Conservation (phyloP, 2,113 vertebrate species). For the Kryptolebias marmoratus region DNA sequence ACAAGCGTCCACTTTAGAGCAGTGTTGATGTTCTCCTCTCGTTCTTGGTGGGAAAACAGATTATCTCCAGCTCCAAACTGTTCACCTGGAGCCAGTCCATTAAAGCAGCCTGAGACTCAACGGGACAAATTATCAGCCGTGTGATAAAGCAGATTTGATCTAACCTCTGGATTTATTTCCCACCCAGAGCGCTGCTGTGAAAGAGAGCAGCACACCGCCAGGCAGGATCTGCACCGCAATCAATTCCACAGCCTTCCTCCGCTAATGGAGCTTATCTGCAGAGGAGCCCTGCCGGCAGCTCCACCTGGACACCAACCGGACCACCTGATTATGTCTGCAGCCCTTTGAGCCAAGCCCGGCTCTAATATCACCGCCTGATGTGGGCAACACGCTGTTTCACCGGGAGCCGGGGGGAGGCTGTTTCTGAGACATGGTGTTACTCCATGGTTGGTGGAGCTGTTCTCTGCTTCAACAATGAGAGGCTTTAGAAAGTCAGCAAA, state of each 20-base stretch:
- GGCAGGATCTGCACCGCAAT: constrained; percentile 53
- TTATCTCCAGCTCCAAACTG: too few species aligned
- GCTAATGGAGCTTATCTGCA: constrained; percentile 61
- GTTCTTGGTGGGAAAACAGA: too few species aligned
- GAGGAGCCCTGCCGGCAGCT: constrained; percentile 64
- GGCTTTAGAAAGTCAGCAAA: constrained; percentile 26
- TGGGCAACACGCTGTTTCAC: constrained; percentile 58
- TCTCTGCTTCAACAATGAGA: constrained; percentile 23
- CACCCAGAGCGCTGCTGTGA: constrained; percentile 8
- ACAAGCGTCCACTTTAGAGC: too few species aligned
- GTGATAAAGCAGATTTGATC: not conserved
- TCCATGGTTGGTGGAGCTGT: not conserved
- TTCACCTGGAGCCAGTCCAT: too few species aligned
- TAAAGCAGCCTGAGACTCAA: too few species aligned
- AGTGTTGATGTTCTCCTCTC: too few species aligned
- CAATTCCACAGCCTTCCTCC: constrained; percentile 56
- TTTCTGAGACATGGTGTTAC: constrained; percentile 38
- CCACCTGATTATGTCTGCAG: constrained; percentile 66
- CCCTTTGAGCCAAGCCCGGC: constrained; percentile 47
- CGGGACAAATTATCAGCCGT: constrained; percentile 2
- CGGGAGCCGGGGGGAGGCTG: constrained; percentile 49
- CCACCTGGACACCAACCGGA: constrained; percentile 68
- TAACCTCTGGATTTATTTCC: not conserved
- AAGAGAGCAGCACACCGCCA: not conserved
- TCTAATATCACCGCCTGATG: constrained; percentile 66